Evolutionary conservation across 2,888 invertebrate species (phyloP).

Genomic region (Masnerella sp.): DNA sequence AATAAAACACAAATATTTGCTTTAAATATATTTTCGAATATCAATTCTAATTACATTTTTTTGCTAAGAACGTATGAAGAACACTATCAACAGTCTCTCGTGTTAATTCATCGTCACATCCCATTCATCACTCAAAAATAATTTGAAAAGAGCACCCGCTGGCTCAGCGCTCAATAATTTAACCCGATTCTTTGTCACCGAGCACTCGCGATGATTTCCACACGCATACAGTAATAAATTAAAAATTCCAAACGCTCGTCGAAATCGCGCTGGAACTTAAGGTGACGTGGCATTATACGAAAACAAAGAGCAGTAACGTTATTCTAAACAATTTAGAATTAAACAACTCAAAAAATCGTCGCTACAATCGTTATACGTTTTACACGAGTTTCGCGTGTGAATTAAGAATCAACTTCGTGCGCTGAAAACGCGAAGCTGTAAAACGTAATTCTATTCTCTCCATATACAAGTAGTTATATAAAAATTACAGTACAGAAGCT

Average conservation of each 20-base stretch:
- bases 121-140: conserved; percentile 29
- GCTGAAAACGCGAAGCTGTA: conserved; percentile 17
- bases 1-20: no score
- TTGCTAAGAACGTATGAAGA: conserved; percentile 38
- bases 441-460: conserved; percentile 11
- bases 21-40: conserved; percentile 18
- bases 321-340: no score
- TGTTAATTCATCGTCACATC: conserved; percentile 40
- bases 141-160: conserved; percentile 29
- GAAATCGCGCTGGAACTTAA: no score
- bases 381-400: not conserved
- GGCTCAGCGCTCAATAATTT: conserved; percentile 21
- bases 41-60: conserved; percentile 44
- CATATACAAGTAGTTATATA: conserved; percentile 10
- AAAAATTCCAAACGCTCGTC: no score
- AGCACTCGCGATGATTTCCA: conserved; percentile 40
- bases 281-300: not conserved
- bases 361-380: no score
- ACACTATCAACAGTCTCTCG: conserved; percentile 43
- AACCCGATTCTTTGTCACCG: conserved; percentile 11
- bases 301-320: not conserved
- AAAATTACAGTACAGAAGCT: conserved; percentile 34
- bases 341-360: not conserved
- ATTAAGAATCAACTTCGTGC: conserved; percentile 14
- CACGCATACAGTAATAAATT: conserved; percentile 56